Percentiles rank a stretch among this genome's conserved stretches.
phyloP scores from a whole-genome alignment of 2,888 invertebrate species.

The Tinea semifulvella region DNA sequence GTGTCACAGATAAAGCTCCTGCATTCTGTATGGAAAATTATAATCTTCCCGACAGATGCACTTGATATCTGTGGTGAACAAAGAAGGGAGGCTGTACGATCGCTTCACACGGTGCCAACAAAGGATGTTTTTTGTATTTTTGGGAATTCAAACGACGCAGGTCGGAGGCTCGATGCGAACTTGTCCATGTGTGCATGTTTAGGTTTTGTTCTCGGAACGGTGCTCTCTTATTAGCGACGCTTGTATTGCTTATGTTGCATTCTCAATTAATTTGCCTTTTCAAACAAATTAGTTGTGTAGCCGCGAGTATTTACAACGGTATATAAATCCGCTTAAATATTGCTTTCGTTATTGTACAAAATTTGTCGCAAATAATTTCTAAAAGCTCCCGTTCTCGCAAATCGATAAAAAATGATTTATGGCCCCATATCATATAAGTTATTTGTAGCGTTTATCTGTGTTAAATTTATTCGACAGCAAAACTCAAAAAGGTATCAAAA shows the following conservation, averaged over 20 bases:
- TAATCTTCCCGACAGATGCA: conserved; percentile 48
- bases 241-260: no score
- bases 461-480: neutral
- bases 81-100: conserved; percentile 28
- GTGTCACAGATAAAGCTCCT: conserved; percentile 23
- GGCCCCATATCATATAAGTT: neutral
- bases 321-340: no score
- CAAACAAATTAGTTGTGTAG: no score
- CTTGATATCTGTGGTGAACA: conserved; percentile 41
- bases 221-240: conserved; percentile 1
- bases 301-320: no score
- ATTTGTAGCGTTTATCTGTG: neutral
- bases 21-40: conserved; percentile 33
- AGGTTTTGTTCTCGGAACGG: neutral
- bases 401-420: conserved; percentile 10
- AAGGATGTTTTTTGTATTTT: conserved; percentile 36
- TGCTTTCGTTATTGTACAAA: no score
- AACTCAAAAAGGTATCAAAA: conserved; percentile 6
- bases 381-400: no score
- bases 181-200: neutral
- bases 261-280: no score
- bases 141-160: neutral
- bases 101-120: conserved; percentile 55
- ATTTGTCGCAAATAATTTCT: no score
- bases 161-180: conserved; percentile 11